Conservation (phyloP, 2,113 vertebrate species). For the Notechis scutatus region DNA sequence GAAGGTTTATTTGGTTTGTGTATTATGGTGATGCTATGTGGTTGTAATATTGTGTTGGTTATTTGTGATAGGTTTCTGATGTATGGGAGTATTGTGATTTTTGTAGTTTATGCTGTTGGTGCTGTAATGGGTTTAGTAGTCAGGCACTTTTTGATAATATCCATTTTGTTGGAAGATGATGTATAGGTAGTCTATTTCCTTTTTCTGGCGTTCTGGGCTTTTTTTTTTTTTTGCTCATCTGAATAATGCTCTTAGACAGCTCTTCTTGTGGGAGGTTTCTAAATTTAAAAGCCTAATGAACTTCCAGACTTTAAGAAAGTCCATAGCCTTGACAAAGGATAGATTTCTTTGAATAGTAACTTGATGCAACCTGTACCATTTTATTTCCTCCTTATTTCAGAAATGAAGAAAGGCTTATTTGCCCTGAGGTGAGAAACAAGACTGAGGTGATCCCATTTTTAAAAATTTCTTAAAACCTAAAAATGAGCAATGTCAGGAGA, state of each 20-base stretch:
- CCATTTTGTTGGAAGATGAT: not conserved
- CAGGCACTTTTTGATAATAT: not conserved
- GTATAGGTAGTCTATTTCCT: not conserved
- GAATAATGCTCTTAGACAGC: not conserved
- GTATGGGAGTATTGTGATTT: not conserved
- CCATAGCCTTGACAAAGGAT: constrained; percentile 13
- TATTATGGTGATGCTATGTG: not conserved
- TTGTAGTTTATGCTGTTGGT: not conserved
- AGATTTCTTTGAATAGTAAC: not conserved
- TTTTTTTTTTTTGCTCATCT: not conserved
- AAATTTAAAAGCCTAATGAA: not conserved
- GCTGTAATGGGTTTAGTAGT: not conserved
- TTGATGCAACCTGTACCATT: not conserved
- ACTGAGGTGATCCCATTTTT: not conserved
- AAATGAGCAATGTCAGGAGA: not conserved
- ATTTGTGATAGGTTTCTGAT: not conserved
- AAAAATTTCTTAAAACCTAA: not conserved
- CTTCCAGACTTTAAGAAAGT: constrained; percentile 4
- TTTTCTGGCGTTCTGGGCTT: not conserved
- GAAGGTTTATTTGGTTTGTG: not conserved
- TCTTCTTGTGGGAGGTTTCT: not conserved
- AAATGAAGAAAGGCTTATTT: constrained; percentile 26
- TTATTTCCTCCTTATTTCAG: not conserved
- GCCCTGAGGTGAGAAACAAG: constrained; percentile 10
- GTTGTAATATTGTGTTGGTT: not conserved